Evolutionary conservation across 2,888 invertebrate species (phyloP).

Genomic region (Metacarcinus magister): DNA sequence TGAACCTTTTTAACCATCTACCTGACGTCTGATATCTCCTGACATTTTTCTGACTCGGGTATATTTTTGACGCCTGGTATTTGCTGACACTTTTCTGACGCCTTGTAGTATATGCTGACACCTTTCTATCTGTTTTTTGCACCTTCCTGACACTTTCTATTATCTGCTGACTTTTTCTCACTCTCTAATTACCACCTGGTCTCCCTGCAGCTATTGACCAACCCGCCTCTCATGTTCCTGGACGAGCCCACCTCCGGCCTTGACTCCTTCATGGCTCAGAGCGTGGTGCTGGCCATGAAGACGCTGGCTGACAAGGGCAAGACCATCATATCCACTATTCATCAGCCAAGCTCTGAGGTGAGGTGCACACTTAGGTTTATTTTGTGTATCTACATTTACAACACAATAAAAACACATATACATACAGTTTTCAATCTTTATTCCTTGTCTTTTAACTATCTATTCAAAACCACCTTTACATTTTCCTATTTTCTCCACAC

Average conservation of each 20-base stretch:
- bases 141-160: background rate
- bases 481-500: background rate
- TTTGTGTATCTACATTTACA: no score
- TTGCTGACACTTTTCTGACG: no score
- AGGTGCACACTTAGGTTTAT: no score
- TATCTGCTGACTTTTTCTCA: no score
- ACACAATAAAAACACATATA: no score
- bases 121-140: background rate
- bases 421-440: no score
- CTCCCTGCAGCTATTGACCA: slow-evolving; percentile 90
- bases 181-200: no score
- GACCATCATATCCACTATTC: slow-evolving; percentile 87
- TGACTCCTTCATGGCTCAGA: slow-evolving; percentile 99
- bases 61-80: no score
- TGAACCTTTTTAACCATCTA: no score
- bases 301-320: slow-evolving; percentile 85
- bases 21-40: no score
- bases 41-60: no score
- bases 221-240: slow-evolving; percentile 97
- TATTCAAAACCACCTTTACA: background rate
- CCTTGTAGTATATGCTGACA: no score
- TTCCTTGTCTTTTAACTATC: background rate
- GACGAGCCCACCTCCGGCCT: slow-evolving; percentile 99
- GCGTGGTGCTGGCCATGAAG: slow-evolving; percentile 90
- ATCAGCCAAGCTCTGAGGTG: slow-evolving; percentile 87